Evolutionary conservation across 2,113 vertebrate species (phyloP).

Genomic region (Silurus glanis): DNA sequence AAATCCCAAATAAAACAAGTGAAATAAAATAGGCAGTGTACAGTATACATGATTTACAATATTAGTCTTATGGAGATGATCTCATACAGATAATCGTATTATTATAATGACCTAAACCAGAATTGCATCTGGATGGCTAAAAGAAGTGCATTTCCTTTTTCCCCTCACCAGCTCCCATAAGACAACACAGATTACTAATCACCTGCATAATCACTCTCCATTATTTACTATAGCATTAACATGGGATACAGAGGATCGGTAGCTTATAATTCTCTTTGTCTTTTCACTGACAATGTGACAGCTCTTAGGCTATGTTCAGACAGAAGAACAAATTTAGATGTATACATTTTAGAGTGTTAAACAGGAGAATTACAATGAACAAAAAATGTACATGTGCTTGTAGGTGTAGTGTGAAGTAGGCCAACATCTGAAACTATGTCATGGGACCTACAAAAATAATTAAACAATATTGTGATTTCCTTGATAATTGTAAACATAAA

Average conservation of each 20-base stretch:
- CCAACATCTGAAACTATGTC: neutral
- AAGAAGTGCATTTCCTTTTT: neutral
- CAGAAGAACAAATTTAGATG: neutral
- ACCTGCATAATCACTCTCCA: neutral
- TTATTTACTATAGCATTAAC: neutral
- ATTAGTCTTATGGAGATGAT: neutral
- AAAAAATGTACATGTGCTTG: neutral
- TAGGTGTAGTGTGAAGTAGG: neutral
- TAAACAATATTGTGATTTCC: neutral
- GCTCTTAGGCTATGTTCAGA: neutral
- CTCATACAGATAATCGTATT: neutral
- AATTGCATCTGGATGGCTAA: neutral
- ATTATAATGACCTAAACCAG: neutral
- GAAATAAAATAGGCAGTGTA: neutral
- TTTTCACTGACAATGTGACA: neutral
- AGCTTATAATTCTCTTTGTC: neutral
- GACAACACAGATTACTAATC: neutral
- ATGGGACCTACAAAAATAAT: neutral
- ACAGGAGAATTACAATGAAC: neutral
- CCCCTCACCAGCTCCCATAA: neutral
- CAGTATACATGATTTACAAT: neutral
- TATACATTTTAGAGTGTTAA: neutral
- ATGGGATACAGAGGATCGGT: neutral
- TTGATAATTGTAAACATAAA: neutral
- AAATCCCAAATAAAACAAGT: neutral